phyloP scores from a whole-genome alignment of 2,797 vertebrate species.

The Trachops cirrhosus region DNA sequence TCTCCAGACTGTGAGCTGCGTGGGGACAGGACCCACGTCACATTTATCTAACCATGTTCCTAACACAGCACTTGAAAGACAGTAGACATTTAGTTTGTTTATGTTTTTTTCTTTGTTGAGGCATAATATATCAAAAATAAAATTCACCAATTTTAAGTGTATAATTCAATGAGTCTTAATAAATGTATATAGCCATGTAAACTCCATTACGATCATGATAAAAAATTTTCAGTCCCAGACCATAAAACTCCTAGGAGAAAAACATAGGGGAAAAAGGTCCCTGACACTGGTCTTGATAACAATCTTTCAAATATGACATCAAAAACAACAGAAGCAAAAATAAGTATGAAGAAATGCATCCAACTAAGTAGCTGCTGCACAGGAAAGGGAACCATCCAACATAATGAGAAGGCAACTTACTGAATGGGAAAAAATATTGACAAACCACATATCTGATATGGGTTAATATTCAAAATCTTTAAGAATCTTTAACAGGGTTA shows the following conservation, averaged over 20 bases:
- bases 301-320: background rate
- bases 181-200: background rate
- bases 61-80: background rate
- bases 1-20: background rate
- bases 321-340: background rate
- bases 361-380: background rate
- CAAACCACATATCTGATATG: background rate
- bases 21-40: background rate
- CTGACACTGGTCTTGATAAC: background rate
- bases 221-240: background rate
- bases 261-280: background rate
- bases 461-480: background rate
- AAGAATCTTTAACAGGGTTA: background rate
- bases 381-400: background rate
- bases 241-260: background rate
- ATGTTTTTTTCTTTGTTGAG: background rate
- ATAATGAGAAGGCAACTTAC: background rate
- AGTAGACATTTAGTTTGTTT: background rate
- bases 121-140: background rate
- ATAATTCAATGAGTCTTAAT: background rate
- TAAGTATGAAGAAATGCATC: background rate
- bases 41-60: background rate
- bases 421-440: background rate
- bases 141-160: background rate
- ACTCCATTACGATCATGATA: background rate